Evolutionary conservation across 2,113 vertebrate species (phyloP).

Genomic region (Caretta caretta): DNA sequence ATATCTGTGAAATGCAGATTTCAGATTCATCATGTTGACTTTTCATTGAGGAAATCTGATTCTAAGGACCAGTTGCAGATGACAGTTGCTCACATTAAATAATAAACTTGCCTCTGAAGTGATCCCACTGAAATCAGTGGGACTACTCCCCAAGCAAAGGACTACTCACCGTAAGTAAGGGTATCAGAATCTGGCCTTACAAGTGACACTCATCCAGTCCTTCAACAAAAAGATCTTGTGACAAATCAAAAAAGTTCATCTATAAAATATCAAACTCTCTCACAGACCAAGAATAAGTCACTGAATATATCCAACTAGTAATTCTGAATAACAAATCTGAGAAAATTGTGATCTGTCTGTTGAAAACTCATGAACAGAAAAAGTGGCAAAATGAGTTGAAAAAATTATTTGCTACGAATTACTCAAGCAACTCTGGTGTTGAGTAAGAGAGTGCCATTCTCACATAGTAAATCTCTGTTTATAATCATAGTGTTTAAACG

Average conservation of each 20-base stretch:
- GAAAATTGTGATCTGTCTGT: neutral
- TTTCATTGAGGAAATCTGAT: neutral
- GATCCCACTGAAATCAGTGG: neutral
- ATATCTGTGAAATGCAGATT: neutral
- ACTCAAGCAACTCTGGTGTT: neutral
- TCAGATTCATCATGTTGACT: neutral
- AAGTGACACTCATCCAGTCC: neutral
- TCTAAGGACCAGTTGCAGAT: neutral
- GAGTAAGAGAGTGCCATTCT: neutral
- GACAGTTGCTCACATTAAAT: neutral
- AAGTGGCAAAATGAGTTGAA: neutral
- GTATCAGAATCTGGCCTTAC: neutral
- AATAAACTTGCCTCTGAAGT: neutral
- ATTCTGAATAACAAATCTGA: neutral
- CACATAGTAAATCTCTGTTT: fast-evolving
- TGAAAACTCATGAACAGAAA: neutral
- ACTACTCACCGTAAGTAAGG: neutral
- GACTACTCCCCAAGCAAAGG: neutral
- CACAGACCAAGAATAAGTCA: neutral
- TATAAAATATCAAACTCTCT: neutral
- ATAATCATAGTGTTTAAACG: neutral
- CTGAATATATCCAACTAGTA: neutral
- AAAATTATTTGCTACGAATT: neutral
- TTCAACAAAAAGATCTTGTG: neutral
- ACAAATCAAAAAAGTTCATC: neutral